Percentiles rank a stretch among this genome's conserved stretches.
Evolutionary conservation across 2,797 vertebrate species (phyloP).

Genomic region (Microctenopoma lineatum): DNA sequence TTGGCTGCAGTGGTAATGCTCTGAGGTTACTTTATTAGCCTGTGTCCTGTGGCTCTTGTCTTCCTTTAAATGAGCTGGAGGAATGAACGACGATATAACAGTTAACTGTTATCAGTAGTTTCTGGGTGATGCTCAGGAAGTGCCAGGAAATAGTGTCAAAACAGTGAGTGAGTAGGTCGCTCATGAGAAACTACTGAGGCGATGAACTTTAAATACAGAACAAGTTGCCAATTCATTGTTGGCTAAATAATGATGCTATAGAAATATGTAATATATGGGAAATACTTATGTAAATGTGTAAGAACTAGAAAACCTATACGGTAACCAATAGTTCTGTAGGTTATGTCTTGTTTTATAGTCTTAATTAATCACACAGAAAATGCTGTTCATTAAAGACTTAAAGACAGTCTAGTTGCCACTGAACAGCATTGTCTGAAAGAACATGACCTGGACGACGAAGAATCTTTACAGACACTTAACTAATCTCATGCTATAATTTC

Average conservation of each 20-base stretch:
- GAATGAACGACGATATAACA: conserved; percentile 8
- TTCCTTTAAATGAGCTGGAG: conserved; percentile 38
- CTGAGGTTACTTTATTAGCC: not conserved
- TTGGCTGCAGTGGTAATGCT: conserved; percentile 3
- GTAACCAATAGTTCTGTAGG: too few relatives aligned
- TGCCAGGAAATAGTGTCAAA: conserved; percentile 58
- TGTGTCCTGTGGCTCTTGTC: conserved; percentile 22
- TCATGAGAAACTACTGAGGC: conserved; percentile 24
- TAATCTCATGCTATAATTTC: too few relatives aligned
- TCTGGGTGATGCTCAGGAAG: conserved; percentile 62
- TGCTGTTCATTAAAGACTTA: too few relatives aligned
- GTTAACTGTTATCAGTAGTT: conserved; percentile 50
- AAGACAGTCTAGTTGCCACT: too few relatives aligned
- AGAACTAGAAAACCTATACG: too few relatives aligned
- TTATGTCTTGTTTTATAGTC: too few relatives aligned
- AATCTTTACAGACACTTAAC: too few relatives aligned
- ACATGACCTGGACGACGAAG: too few relatives aligned
- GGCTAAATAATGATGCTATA: not conserved
- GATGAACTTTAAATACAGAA: conserved; percentile 49
- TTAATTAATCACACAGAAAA: too few relatives aligned
- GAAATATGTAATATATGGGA: too few relatives aligned
- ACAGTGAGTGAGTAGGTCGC: conserved; percentile 60
- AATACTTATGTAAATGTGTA: too few relatives aligned
- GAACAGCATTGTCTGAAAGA: too few relatives aligned
- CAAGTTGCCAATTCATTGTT: conserved; percentile 19